phyloP scores from a whole-genome alignment of 2,888 invertebrate species.

The Sericinus montela region DNA sequence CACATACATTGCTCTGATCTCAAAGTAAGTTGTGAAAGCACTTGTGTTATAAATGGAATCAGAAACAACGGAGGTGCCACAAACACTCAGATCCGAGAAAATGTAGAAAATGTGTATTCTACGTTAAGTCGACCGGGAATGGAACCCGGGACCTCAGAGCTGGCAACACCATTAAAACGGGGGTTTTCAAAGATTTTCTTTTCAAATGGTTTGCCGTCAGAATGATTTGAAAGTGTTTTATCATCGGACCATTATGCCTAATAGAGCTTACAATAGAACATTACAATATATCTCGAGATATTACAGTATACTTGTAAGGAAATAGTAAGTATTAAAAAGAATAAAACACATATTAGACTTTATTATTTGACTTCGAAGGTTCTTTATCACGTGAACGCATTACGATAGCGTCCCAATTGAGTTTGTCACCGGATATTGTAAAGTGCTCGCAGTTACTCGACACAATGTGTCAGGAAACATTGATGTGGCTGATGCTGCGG shows the following conservation, averaged over 20 bases:
- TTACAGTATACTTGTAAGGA: constrained; percentile 30
- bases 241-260: constrained; percentile 70
- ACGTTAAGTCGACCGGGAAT: too few species aligned
- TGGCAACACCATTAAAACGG: too few species aligned
- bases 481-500: constrained; percentile 43
- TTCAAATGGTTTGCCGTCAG: too few species aligned
- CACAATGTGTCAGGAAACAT: constrained; percentile 59
- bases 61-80: too few species aligned
- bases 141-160: too few species aligned
- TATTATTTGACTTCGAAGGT: constrained; percentile 45
- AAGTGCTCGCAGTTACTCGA: constrained; percentile 64
- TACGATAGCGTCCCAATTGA: constrained; percentile 56
- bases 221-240: constrained; percentile 66
- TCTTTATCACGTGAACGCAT: constrained; percentile 33
- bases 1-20: too few species aligned
- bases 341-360: constrained; percentile 42
- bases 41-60: too few species aligned
- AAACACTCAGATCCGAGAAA: too few species aligned
- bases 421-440: constrained; percentile 75
- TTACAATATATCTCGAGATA: constrained; percentile 68
- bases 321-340: constrained; percentile 28
- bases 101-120: too few species aligned
- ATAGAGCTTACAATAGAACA: constrained; percentile 71
- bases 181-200: too few species aligned
- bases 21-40: too few species aligned